Conservation (phyloP, 2,888 invertebrate species). For the Toxonevra muliebris region DNA sequence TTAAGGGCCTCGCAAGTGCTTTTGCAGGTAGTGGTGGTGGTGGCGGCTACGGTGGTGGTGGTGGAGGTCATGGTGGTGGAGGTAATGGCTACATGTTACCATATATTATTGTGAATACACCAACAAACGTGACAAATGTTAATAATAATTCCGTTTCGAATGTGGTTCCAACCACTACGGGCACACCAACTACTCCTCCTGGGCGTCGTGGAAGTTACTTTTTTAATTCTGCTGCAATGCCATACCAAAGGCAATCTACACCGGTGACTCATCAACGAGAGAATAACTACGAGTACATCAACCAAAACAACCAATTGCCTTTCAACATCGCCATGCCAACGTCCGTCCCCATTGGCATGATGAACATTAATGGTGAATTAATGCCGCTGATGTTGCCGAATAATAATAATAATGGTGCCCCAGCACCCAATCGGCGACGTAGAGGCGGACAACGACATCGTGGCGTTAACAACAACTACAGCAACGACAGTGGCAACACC, state of each 20-base stretch:
- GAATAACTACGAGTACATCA: background rate
- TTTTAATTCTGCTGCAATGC: background rate
- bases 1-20: constrained; percentile 2
- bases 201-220: background rate
- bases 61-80: constrained; percentile 29
- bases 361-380: constrained; percentile 10
- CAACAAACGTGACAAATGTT: constrained; percentile 25
- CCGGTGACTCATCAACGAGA: background rate
- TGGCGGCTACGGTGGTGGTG: background rate
- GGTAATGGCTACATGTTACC: constrained; percentile 36
- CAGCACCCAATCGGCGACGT: constrained; percentile 26
- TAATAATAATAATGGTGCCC: constrained; percentile 1
- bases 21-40: constrained; percentile 4
- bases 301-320: no score
- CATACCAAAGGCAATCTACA: background rate
- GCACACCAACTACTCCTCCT: background rate
- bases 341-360: background rate
- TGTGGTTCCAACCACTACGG: background rate
- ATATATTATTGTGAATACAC: constrained; percentile 23
- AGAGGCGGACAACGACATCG: constrained; percentile 8
- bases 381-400: constrained; percentile 8
- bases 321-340: no score
- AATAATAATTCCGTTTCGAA: constrained; percentile 13
- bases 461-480: constrained; percentile 22
- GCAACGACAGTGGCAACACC: constrained; percentile 9